These are phyloP conservation scores for Hucho hucho DNA, from an alignment of 2,113 vertebrate species.

Conservation along the genomic window DNA sequence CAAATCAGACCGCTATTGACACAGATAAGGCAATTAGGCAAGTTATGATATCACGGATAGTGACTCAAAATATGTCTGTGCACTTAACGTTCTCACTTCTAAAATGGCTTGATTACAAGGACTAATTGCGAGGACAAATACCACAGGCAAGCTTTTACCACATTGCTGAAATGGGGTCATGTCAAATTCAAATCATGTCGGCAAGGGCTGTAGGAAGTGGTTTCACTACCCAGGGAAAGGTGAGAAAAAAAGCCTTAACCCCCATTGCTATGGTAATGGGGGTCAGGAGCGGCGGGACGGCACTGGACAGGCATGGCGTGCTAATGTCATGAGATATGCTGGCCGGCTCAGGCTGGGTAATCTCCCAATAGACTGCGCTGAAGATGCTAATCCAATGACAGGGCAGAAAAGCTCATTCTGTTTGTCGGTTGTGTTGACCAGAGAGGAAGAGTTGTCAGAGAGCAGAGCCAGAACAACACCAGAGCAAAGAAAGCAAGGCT, in stretches of 20 bases:
- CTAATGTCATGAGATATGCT: not conserved
- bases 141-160: not conserved
- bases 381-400: not conserved
- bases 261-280: not conserved
- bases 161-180: not conserved
- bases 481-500: not conserved
- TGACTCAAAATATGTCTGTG: not conserved
- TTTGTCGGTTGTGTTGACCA: not conserved
- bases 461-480: not conserved
- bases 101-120: no score
- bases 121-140: not conserved
- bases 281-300: not conserved
- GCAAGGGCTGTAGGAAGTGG: not conserved
- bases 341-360: not conserved
- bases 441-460: not conserved
- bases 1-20: not conserved
- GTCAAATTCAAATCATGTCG: not conserved
- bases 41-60: not conserved
- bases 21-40: not conserved
- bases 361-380: not conserved
- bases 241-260: not conserved
- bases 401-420: constrained; percentile 3
- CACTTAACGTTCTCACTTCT: no score
- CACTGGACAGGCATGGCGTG: not conserved
- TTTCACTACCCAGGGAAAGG: not conserved